These are phyloP conservation scores for Thecophora atra DNA, from an alignment of 2,888 invertebrate species.

Conservation along the genomic window DNA sequence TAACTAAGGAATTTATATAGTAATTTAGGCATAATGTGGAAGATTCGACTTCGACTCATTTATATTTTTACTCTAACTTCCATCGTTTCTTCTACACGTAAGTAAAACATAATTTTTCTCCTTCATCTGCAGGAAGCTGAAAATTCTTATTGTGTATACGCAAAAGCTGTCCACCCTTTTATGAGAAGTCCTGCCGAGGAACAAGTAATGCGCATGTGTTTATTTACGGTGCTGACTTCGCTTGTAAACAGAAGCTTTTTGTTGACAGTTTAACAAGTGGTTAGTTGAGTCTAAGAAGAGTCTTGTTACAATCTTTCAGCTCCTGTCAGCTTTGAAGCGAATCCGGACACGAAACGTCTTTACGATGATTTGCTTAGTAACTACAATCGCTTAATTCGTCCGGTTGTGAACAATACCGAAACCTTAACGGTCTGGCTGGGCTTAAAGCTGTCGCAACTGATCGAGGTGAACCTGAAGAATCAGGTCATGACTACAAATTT, in stretches of 20 bases:
- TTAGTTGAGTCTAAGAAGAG: slow-evolving; percentile 2
- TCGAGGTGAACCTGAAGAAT: slow-evolving; percentile 91
- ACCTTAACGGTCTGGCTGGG: slow-evolving; percentile 92
- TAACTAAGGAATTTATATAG: slow-evolving; percentile 4
- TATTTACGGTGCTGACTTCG: slow-evolving; percentile 50
- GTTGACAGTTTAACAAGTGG: slow-evolving; percentile 5
- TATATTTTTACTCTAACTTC: slow-evolving; percentile 49
- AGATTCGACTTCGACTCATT: slow-evolving; percentile 49
- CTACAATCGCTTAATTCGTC: slow-evolving; percentile 93
- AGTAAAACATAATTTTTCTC: slow-evolving; percentile 42
- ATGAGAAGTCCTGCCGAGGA: neutral
- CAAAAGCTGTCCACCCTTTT: slow-evolving; percentile 27
- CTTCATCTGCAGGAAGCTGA: slow-evolving; percentile 21
- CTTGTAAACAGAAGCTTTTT: slow-evolving; percentile 10
- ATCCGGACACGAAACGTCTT: slow-evolving; percentile 92
- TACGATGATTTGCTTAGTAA: slow-evolving; percentile 96
- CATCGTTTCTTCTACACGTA: slow-evolving; percentile 53
- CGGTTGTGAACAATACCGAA: slow-evolving; percentile 91
- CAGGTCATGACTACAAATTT: slow-evolving; percentile 95
- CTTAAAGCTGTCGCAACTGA: slow-evolving; percentile 87
- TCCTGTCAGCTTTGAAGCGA: slow-evolving; percentile 74
- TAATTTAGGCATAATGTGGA: slow-evolving; percentile 46
- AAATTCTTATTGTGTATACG: slow-evolving; percentile 37
- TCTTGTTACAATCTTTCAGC: slow-evolving; percentile 46
- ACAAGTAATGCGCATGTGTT: slow-evolving; percentile 46